phyloP scores from a whole-genome alignment of 2,113 vertebrate genomes.

The Phyllostomus discolor region DNA sequence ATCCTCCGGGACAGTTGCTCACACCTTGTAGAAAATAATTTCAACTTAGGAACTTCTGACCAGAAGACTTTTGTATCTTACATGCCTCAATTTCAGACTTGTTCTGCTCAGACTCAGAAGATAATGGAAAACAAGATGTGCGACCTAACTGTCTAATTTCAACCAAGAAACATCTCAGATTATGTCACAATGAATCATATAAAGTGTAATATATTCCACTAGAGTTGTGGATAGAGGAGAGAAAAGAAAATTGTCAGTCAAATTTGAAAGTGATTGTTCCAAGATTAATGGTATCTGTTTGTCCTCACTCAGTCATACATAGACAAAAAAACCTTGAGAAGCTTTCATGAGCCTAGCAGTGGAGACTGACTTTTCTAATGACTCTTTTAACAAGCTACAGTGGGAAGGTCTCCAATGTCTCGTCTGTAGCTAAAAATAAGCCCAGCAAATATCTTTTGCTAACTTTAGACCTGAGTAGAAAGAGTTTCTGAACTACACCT shows the following conservation, averaged over 20 bases:
- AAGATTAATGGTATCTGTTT: not conserved
- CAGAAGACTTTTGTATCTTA: slow-evolving; percentile 81
- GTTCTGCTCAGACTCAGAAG: slow-evolving; percentile 70
- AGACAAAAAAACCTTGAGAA: not conserved
- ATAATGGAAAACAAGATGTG: slow-evolving; percentile 67
- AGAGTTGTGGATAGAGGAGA: not conserved
- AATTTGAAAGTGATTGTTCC: not conserved
- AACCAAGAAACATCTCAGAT: not conserved
- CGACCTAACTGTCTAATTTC: slow-evolving; percentile 45
- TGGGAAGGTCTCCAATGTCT: not conserved
- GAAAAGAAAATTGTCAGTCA: not conserved
- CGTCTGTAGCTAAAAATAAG: not conserved
- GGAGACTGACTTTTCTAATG: not conserved
- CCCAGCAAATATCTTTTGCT: not conserved
- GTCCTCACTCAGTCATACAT: not conserved
- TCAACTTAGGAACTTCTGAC: not conserved
- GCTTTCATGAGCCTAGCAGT: not conserved
- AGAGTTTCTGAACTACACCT: not conserved
- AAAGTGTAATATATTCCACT: not conserved
- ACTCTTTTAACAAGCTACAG: not conserved
- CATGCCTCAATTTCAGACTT: slow-evolving; percentile 89
- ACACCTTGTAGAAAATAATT: slow-evolving; percentile 62
- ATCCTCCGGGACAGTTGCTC: slow-evolving; percentile 70
- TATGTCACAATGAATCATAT: not conserved
- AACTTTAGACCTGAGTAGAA: not conserved